Evolutionary conservation across 1,140 invertebrate genomes (phyloP), one percentile per base, ranked within the genome.

Genomic region (Aplysia californica): DNA sequence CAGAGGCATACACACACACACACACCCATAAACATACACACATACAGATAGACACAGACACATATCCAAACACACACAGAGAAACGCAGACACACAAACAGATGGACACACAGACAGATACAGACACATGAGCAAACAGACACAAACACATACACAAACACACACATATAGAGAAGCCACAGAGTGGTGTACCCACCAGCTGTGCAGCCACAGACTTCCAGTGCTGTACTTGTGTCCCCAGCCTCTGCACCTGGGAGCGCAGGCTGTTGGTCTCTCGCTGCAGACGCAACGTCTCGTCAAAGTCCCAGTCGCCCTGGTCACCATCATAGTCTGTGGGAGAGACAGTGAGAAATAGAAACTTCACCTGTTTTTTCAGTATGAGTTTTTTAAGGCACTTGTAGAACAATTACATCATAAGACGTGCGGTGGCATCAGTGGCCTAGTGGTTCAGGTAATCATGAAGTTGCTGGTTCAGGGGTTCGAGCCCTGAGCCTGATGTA

Each of bases 201-300:
- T 82, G 78, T 35, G 74, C 69, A 29, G 82, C 83, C 29, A 85
- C 76, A 23, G 78, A 75, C 56, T 82, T 82, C 87, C 86, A 88
- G 44, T 87, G 88, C 58, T 87, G 75, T 41, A 76, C 77, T 77
- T 89, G 85, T 2, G 85, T 59, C 41, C 85, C 81, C 39, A 88
- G 72, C 41, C 82, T 71, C 26, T 80, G 80, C 21, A 87, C 81
- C 55, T 88, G 84, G 21, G 80, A 72, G n/a, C 80, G 79, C 1
- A 90, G 84, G 6, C 81, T 73, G 82, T 90, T 90, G 55, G 88
- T 86, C 77, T 90, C 88, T 79, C 86, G 83, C 69, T 90, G 89
- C 70, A 87, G 84, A 21, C 82, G 78, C 56, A 90, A 87, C 74
- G 82, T 85, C 79, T 90, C 89, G 72, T 85, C 84, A 81, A 90